phyloP scores from a whole-genome alignment of 2,888 invertebrate species.

The Zeuzera pyrina region DNA sequence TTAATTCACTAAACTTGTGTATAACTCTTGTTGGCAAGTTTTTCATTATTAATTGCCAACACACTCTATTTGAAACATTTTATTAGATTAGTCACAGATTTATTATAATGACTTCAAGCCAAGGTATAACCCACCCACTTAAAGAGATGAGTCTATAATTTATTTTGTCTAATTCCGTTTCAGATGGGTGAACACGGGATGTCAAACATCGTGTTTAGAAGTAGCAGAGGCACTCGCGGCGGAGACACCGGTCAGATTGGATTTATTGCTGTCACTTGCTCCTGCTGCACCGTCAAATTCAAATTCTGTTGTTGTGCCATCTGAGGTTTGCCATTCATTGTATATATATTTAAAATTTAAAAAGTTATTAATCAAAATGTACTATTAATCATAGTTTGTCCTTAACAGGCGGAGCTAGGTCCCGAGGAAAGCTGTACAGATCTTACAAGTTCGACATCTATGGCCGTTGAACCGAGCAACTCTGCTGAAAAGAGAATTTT shows the following conservation, averaged over 20 bases:
- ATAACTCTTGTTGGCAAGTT: too few relatives aligned
- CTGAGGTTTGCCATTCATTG: conserved; percentile 28
- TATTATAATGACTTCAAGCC: too few relatives aligned
- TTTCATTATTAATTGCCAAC: too few relatives aligned
- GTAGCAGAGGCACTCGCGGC: conserved; percentile 91
- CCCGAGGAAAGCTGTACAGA: conserved; percentile 68
- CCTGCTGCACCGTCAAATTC: conserved; percentile 85
- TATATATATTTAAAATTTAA: not conserved
- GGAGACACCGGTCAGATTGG: conserved; percentile 91
- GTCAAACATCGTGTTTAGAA: conserved; percentile 85
- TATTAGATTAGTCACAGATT: too few relatives aligned
- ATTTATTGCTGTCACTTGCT: conserved; percentile 87
- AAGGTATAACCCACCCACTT: too few relatives aligned
- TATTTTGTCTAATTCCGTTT: too few relatives aligned
- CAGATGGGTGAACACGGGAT: conserved; percentile 93
- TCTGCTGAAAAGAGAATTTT: conserved; percentile 82
- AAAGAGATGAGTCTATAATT: too few relatives aligned
- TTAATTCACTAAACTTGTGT: too few relatives aligned
- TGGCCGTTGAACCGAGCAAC: conserved; percentile 83
- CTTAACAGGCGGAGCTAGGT: conserved; percentile 36
- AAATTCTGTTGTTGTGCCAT: conserved; percentile 81
- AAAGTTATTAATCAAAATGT: not conserved
- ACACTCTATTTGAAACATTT: too few relatives aligned
- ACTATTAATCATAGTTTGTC: not conserved
- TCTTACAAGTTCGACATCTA: conserved; percentile 76